These are phyloP conservation scores for Phaonia tiefii DNA, from an alignment of 2,888 invertebrate species.

Conservation along the genomic window DNA sequence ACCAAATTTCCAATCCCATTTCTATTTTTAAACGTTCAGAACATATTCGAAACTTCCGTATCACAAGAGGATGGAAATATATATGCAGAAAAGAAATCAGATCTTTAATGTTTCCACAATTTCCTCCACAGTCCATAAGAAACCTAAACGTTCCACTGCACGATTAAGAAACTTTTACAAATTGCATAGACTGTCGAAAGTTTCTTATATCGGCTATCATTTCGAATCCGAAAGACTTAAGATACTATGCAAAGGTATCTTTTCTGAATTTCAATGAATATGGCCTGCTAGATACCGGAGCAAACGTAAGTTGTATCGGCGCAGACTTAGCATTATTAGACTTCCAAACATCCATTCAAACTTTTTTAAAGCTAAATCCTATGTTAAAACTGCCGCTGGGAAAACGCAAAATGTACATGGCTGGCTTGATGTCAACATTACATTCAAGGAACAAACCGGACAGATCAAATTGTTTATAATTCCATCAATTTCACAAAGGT, in stretches of 20 bases:
- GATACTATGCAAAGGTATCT: slow-evolving; percentile 29
- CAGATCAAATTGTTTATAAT: slow-evolving; percentile 5
- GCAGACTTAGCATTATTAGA: neutral
- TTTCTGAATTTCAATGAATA: slow-evolving; percentile 1
- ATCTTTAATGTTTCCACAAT: slow-evolving; percentile 1
- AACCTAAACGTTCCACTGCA: neutral
- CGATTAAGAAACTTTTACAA: neutral
- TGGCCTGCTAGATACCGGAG: slow-evolving; percentile 14
- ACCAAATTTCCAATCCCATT: too few relatives aligned
- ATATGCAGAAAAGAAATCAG: neutral
- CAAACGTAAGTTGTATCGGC: slow-evolving; percentile 11
- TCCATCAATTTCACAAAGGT: slow-evolving; percentile 10
- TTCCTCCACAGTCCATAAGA: neutral
- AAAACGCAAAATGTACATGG: neutral
- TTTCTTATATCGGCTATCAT: neutral
- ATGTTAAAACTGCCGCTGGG: slow-evolving; percentile 19
- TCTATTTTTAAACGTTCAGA: too few relatives aligned
- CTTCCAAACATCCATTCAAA: neutral
- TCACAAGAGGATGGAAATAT: slow-evolving; percentile 23
- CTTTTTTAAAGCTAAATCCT: neutral
- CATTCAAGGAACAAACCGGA: slow-evolving; percentile 1
- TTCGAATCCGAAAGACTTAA: neutral
- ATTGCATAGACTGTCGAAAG: neutral
- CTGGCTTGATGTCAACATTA: slow-evolving; percentile 21
- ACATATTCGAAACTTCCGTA: neutral